A percentile compares a stretch with the other conserved stretches of the same genome.
Conservation (phyloP, 2,888 invertebrate species). For the Plagiodera versicolora region DNA sequence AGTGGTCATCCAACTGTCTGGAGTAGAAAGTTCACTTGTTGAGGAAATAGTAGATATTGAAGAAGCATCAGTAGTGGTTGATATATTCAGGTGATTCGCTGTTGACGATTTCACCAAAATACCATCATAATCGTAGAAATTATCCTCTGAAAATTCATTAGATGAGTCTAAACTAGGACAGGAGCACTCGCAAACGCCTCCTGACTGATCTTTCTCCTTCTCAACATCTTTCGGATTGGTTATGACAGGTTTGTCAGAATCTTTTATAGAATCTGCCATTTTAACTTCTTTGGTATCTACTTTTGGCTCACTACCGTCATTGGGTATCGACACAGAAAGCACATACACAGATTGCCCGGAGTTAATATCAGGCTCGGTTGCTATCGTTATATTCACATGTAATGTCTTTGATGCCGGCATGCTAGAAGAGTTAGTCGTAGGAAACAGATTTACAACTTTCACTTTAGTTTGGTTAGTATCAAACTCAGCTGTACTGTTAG, state of each 20-base stretch:
- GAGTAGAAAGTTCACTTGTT: constrained; percentile 12
- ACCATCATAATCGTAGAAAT: constrained; percentile 37
- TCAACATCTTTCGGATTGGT: constrained; percentile 17
- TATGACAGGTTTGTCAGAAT: constrained; percentile 22
- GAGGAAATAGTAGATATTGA: constrained; percentile 5
- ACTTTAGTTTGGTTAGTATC: constrained; percentile 41
- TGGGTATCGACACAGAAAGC: constrained; percentile 78
- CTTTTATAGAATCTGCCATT: constrained; percentile 28
- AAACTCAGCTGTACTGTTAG: constrained; percentile 38
- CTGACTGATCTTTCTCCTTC: constrained; percentile 51
- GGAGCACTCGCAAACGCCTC: constrained; percentile 73
- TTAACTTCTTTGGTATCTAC: constrained; percentile 47
- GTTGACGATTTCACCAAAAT: constrained; percentile 4
- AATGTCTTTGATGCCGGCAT: constrained; percentile 62
- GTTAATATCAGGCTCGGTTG: constrained; percentile 65
- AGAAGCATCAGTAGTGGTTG: constrained; percentile 12
- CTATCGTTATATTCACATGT: constrained; percentile 80
- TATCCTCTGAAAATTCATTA: constrained; percentile 46
- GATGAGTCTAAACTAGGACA: constrained; percentile 66
- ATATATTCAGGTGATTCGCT: constrained; percentile 12
- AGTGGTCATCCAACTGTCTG: constrained; percentile 21
- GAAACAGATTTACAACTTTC: constrained; percentile 49
- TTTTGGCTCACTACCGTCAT: constrained; percentile 61
- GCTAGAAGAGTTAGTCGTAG: constrained; percentile 45
- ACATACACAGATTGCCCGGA: constrained; percentile 72